These are phyloP conservation scores for Drosophila rubida DNA, from an alignment of 2,888 invertebrate species.

Conservation along the genomic window DNA sequence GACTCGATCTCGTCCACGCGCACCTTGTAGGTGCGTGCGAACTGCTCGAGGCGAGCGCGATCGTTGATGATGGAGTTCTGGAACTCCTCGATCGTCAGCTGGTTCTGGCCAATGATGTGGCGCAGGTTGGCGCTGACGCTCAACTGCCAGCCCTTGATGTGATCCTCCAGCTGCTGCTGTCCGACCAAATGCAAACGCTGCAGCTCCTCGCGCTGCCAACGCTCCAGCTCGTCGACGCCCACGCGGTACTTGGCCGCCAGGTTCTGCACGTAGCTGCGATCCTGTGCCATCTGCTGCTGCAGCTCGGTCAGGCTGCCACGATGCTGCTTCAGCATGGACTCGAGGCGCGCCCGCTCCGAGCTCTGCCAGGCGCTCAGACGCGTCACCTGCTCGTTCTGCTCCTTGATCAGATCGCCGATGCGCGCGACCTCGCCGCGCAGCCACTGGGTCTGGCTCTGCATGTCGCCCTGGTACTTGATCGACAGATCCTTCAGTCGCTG, in stretches of 20 bases:
- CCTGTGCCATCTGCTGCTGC: slow-evolving; percentile 77
- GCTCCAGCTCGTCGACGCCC: slow-evolving; percentile 82
- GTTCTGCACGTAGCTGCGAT: slow-evolving; percentile 77
- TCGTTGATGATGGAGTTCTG: slow-evolving; percentile 80
- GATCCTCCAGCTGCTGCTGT: slow-evolving; percentile 71
- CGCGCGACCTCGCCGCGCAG: slow-evolving; percentile 80
- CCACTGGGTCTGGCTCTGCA: slow-evolving; percentile 82
- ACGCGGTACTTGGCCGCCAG: slow-evolving; percentile 82
- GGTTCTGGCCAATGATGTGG: slow-evolving; percentile 77
- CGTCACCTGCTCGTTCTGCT: slow-evolving; percentile 81
- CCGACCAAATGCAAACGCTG: slow-evolving; percentile 77
- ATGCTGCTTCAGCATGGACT: slow-evolving; percentile 78
- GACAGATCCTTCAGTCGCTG: slow-evolving; percentile 78
- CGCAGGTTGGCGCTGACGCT: slow-evolving; percentile 77
- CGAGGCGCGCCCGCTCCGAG: slow-evolving; percentile 81
- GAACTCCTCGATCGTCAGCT: slow-evolving; percentile 83
- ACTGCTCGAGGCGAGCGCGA: slow-evolving; percentile 75
- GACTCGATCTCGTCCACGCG: slow-evolving; percentile 82
- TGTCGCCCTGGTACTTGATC: slow-evolving; percentile 79
- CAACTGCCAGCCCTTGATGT: slow-evolving; percentile 82
- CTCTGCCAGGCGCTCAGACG: slow-evolving; percentile 82
- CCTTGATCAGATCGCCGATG: slow-evolving; percentile 76
- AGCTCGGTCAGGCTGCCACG: slow-evolving; percentile 81
- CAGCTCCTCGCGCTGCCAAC: slow-evolving; percentile 82
- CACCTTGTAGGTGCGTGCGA: slow-evolving; percentile 81